Evolutionary conservation across 2,888 invertebrate genomes (phyloP).

Genomic region (Drosophila tripunctata): DNA sequence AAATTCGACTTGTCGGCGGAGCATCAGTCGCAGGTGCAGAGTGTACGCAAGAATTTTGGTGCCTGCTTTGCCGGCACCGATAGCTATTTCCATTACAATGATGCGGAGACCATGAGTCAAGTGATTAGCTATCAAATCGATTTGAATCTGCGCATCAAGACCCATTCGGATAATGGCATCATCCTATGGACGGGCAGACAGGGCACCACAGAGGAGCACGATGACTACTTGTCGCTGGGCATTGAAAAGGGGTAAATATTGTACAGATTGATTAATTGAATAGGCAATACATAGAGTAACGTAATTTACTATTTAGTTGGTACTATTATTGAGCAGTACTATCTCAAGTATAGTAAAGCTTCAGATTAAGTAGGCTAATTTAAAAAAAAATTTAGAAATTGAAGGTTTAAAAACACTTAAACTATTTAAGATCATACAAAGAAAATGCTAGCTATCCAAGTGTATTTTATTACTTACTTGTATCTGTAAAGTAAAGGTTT

Average conservation of each 20-base stretch:
- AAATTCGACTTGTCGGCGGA: constrained; percentile 78
- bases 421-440: too few species aligned
- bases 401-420: too few species aligned
- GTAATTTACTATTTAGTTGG: too few species aligned
- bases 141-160: constrained; percentile 94
- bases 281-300: not conserved
- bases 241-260: constrained; percentile 88
- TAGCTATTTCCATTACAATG: constrained; percentile 94
- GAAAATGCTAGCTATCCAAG: too few species aligned
- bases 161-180: constrained; percentile 89
- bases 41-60: constrained; percentile 82
- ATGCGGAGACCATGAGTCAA: constrained; percentile 93
- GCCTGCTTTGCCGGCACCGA: constrained; percentile 93
- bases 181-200: constrained; percentile 93
- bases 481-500: too few species aligned
- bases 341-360: too few species aligned
- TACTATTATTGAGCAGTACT: too few species aligned
- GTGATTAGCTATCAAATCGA: constrained; percentile 93
- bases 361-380: too few species aligned
- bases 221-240: constrained; percentile 94
- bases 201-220: constrained; percentile 84
- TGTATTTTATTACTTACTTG: too few species aligned
- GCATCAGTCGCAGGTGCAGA: constrained; percentile 72
- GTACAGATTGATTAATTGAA: not conserved
- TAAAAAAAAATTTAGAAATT: too few species aligned